These are phyloP conservation scores for Drosophila silvestris DNA, from an alignment of 2,888 invertebrate genomes.

Conservation along the genomic window DNA sequence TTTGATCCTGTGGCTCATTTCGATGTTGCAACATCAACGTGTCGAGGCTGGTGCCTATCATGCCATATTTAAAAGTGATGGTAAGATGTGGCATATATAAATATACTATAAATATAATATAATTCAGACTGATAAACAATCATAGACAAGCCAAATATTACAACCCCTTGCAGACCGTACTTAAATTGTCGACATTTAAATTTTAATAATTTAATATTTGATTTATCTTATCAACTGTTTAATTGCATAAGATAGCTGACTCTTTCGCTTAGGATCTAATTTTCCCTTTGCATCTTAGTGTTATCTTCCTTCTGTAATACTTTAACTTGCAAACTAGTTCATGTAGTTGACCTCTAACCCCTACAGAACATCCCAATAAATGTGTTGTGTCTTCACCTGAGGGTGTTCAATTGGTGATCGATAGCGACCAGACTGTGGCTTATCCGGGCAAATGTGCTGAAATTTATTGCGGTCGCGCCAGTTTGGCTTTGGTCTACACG, in stretches of 20 bases:
- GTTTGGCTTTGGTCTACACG: conserved; percentile 64
- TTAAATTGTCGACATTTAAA: neutral
- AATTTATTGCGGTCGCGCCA: conserved; percentile 54
- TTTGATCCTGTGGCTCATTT: conserved; percentile 18
- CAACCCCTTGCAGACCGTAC: neutral
- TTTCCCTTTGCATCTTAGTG: neutral
- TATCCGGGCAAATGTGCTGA: conserved; percentile 55
- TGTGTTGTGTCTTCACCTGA: conserved; percentile 39
- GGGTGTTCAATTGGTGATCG: conserved; percentile 21
- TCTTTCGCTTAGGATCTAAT: neutral
- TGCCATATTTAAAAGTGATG: conserved; percentile 21
- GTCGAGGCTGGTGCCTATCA: conserved; percentile 11
- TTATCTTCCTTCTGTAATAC: neutral
- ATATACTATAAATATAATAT: neutral
- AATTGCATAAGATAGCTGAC: no score
- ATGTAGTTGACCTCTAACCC: neutral
- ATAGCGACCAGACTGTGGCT: conserved; percentile 7
- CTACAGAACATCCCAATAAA: conserved; percentile 36
- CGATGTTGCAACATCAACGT: conserved; percentile 4
- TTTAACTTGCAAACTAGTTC: neutral
- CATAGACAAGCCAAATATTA: neutral
- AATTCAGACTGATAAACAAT: neutral
- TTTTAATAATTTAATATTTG: neutral
- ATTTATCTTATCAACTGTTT: no score
- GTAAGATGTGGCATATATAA: conserved; percentile 14